A percentile compares a stretch with the other conserved stretches of the same genome.
phyloP scores from a whole-genome alignment of 2,113 vertebrate genomes.

The Sporophila hypoxantha region DNA sequence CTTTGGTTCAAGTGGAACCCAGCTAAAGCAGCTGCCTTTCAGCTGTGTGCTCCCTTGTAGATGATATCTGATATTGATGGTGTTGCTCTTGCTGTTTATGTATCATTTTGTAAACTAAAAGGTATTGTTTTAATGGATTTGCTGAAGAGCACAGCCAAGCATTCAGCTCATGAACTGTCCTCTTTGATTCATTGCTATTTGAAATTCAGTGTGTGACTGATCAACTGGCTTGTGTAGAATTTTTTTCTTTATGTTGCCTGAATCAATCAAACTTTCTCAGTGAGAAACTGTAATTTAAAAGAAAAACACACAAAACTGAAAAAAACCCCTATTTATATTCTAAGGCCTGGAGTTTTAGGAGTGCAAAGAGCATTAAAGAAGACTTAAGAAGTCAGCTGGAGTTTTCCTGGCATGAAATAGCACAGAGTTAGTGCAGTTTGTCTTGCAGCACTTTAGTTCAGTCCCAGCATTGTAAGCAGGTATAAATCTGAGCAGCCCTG shows the following conservation, averaged over 20 bases:
- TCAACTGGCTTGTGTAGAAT: neutral
- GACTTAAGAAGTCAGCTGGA: neutral
- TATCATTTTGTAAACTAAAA: neutral
- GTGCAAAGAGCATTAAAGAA: neutral
- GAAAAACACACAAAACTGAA: neutral
- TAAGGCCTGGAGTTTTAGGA: neutral
- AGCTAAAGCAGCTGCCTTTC: neutral
- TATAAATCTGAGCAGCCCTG: neutral
- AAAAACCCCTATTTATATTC: neutral
- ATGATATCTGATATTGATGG: neutral
- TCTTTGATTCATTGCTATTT: neutral
- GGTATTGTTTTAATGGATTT: neutral
- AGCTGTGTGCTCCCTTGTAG: neutral
- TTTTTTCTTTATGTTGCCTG: neutral
- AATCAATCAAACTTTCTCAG: slow-evolving; percentile 28
- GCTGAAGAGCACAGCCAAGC: neutral
- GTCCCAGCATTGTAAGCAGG: neutral
- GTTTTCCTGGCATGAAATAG: neutral
- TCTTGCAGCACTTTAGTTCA: neutral
- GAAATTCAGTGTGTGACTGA: slow-evolving; percentile 17
- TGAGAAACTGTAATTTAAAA: neutral
- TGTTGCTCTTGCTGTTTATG: neutral
- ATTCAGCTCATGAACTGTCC: slow-evolving; percentile 1
- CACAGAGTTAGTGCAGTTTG: neutral
- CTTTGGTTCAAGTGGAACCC: neutral